Base-by-base conservation (phyloP, 2,113 vertebrate species). In the Vireo altiloquus region DNA sequence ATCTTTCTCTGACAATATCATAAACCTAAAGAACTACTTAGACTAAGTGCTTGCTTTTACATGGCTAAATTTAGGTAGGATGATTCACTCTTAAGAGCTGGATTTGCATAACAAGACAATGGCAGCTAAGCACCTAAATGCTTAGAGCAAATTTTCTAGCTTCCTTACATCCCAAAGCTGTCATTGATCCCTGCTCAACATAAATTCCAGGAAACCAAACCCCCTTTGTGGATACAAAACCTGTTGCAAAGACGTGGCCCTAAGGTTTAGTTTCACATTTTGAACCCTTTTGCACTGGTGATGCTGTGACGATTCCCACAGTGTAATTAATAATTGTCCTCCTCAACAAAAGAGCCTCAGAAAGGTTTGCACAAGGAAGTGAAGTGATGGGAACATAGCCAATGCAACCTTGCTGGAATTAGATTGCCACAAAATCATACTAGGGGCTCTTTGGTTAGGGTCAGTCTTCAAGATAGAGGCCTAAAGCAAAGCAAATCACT, bases 41-140 rank as follows among this genome's bases (percentile, higher is more conserved):
- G 82, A 9, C 42, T 82, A 86, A 94, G 88, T 86, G 82, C 63
- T 89, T 86, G 82, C 63, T 93, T 90, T 94, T 72, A 86, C 10
- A 4, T 35, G 50, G 66, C 82, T 94, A 93, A 88, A 90, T 93
- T 93, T 92, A 88, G 92, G 79, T 70, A 31, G 71, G 28, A 90
- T 92, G 82, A 88, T 80, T 95, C 88, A 82, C 92, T 90, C 50
- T 31, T 92, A 79, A 91, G 78, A 94, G 65, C n/a, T 20, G 50
- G 65, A 90, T 94, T 76, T 92, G 87, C 84, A 76, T 91, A 87
- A 68, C 80, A 76, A 81, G 86, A 72, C 95, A 89, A 61, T 76
- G 53, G 47, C 66, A 91, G 46, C 87, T 92, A 71, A 85, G 46
- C 9, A 13, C 89, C 84, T 82, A 68, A 81, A 71, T 44, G 83